These are phyloP conservation scores for Drosophila baimaii DNA, from an alignment of 1,140 invertebrate species.

Conservation along the genomic window DNA sequence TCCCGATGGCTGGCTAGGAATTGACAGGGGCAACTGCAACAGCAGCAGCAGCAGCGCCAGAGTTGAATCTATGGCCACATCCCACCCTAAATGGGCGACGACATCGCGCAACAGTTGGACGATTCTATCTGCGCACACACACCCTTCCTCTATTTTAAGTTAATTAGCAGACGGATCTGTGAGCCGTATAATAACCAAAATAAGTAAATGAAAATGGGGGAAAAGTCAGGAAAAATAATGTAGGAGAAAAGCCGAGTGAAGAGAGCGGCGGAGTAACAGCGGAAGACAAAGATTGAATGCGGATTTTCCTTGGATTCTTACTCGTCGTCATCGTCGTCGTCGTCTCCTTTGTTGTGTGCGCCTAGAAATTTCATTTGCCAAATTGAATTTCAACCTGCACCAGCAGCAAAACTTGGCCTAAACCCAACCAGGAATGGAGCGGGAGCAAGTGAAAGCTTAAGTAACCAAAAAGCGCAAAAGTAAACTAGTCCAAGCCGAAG, in stretches of 20 bases:
- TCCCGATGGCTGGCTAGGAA: constrained; percentile 44
- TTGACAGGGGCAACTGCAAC: constrained; percentile 44
- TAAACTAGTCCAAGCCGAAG: constrained; percentile 60
- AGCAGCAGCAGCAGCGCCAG: neutral
- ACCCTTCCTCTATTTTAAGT: constrained; percentile 67
- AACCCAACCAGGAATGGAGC: constrained; percentile 38
- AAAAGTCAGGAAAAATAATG: neutral
- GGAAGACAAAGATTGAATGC: constrained; percentile 29
- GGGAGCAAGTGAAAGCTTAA: constrained; percentile 52
- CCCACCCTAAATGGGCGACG: constrained; percentile 66
- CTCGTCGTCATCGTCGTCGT: neutral
- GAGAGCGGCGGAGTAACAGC: neutral
- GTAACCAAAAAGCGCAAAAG: constrained; percentile 53
- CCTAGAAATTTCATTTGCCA: constrained; percentile 72
- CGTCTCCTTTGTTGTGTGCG: constrained; percentile 38
- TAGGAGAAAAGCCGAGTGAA: neutral
- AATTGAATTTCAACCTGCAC: constrained; percentile 75
- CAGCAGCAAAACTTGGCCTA: constrained; percentile 61
- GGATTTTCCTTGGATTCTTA: constrained; percentile 22
- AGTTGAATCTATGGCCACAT: constrained; percentile 8
- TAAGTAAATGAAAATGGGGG: constrained; percentile 32
- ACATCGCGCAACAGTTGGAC: constrained; percentile 70
- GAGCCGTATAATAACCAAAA: constrained; percentile 52
- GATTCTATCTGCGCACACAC: constrained; percentile 9
- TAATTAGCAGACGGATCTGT: constrained; percentile 74